Conservation (phyloP, 2,888 invertebrate species). For the Agriopis leucophaearia region DNA sequence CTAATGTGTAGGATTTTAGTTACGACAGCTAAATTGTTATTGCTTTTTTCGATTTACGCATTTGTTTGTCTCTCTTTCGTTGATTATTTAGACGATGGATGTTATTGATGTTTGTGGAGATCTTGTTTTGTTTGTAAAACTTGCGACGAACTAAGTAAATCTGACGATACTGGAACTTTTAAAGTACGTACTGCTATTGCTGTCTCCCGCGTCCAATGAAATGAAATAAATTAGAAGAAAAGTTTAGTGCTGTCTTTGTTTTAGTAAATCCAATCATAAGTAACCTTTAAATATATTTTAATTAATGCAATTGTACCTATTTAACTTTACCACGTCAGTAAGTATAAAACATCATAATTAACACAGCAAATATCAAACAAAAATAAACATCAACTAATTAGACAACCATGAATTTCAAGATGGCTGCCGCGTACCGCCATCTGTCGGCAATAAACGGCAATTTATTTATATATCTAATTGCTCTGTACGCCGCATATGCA, state of each 20-base stretch:
- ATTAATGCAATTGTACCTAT: no score
- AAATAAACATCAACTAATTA: slow-evolving; percentile 71
- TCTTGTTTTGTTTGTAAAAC: slow-evolving; percentile 36
- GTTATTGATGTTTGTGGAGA: slow-evolving; percentile 42
- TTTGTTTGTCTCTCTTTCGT: slow-evolving; percentile 67
- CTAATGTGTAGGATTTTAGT: slow-evolving; percentile 81
- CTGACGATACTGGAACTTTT: background rate
- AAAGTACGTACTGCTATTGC: background rate
- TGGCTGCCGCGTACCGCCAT: slow-evolving; percentile 76
- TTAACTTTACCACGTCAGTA: background rate
- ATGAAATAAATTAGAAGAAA: background rate
- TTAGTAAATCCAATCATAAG: no score
- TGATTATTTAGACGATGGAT: slow-evolving; percentile 60
- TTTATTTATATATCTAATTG: slow-evolving; percentile 85
- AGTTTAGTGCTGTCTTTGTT: background rate
- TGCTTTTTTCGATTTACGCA: slow-evolving; percentile 75
- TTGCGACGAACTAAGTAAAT: background rate
- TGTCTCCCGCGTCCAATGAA: background rate
- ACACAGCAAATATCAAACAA: slow-evolving; percentile 47
- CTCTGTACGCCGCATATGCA: slow-evolving; percentile 79
- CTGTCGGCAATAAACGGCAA: slow-evolving; percentile 79
- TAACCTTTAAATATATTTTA: no score
- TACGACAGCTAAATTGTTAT: slow-evolving; percentile 76
- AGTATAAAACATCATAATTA: slow-evolving; percentile 16
- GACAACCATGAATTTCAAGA: slow-evolving; percentile 76